phyloP scores from a whole-genome alignment of 1,140 invertebrate genomes.

The Zaprionus gabonicus region DNA sequence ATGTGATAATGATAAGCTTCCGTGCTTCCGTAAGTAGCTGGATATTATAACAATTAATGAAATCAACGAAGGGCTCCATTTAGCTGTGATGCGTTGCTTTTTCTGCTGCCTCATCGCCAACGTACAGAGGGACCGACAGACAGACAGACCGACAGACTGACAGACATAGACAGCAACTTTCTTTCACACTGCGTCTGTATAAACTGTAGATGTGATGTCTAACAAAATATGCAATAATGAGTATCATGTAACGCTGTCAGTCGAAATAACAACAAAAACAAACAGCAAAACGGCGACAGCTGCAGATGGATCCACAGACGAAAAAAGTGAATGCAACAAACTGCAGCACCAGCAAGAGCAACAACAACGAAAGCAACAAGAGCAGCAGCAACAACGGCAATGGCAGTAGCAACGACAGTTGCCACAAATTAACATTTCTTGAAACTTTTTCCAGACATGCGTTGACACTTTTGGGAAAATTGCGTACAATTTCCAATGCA shows the following conservation, averaged over 20 bases:
- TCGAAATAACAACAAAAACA: conserved; percentile 30
- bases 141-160: background rate
- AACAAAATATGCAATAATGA: conserved; percentile 68
- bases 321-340: conserved; percentile 52
- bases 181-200: background rate
- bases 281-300: conserved; percentile 26
- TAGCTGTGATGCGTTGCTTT: conserved; percentile 26
- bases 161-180: background rate
- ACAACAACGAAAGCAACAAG: background rate
- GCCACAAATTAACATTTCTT: conserved; percentile 72
- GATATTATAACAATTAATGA: conserved; percentile 75
- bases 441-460: conserved; percentile 55
- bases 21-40: conserved; percentile 56
- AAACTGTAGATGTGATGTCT: conserved; percentile 37
- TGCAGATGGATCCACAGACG: conserved; percentile 27
- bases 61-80: conserved; percentile 54
- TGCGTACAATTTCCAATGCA: conserved; percentile 68
- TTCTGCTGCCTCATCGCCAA: conserved; percentile 67
- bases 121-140: background rate
- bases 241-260: conserved; percentile 67
- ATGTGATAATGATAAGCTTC: conserved; percentile 67
- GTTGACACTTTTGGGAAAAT: conserved; percentile 76
- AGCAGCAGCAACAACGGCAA: conserved; percentile 6
- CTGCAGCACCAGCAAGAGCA: conserved; percentile 44
- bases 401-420: conserved; percentile 17